These are phyloP conservation scores for Triplophysa bombifrons DNA, from an alignment of 2,797 vertebrate genomes.

Conservation along the genomic window DNA sequence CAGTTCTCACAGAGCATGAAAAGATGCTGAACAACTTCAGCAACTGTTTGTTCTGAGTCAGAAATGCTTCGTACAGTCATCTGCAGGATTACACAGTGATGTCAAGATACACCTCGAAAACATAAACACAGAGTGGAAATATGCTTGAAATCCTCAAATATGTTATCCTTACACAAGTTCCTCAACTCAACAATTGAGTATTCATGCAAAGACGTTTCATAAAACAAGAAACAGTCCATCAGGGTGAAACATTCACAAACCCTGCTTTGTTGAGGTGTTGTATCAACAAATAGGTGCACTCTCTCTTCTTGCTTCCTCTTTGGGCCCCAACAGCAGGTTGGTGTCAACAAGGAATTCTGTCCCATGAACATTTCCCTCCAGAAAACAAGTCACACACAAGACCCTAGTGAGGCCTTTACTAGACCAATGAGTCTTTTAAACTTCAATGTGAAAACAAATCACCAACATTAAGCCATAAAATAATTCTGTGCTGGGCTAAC, in stretches of 20 bases:
- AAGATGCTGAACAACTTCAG: constrained; percentile 56
- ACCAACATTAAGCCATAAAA: constrained; percentile 70
- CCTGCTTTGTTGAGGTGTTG: constrained; percentile 83
- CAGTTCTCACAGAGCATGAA: constrained; percentile 60
- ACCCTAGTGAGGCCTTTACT: constrained; percentile 72
- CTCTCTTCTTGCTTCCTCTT: constrained; percentile 71
- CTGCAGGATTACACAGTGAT: constrained; percentile 17
- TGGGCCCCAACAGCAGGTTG: constrained; percentile 78
- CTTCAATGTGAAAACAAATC: constrained; percentile 69
- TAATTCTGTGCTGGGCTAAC: constrained; percentile 61
- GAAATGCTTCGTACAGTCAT: constrained; percentile 26
- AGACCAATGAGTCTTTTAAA: constrained; percentile 63
- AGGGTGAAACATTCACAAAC: constrained; percentile 75
- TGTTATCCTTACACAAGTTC: constrained; percentile 29
- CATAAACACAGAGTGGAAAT: constrained; percentile 14
- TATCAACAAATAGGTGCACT: constrained; percentile 78
- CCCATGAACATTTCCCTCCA: constrained; percentile 71
- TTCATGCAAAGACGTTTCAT: constrained; percentile 56
- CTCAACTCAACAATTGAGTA: constrained; percentile 1
- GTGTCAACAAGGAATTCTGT: constrained; percentile 82
- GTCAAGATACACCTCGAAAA: constrained; percentile 11
- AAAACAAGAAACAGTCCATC: constrained; percentile 75
- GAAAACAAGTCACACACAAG: constrained; percentile 75
- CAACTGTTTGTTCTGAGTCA: constrained; percentile 18
- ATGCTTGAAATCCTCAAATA: constrained; percentile 18